Conservation (phyloP, 2,113 vertebrate species). For the Alouatta palliata region DNA sequence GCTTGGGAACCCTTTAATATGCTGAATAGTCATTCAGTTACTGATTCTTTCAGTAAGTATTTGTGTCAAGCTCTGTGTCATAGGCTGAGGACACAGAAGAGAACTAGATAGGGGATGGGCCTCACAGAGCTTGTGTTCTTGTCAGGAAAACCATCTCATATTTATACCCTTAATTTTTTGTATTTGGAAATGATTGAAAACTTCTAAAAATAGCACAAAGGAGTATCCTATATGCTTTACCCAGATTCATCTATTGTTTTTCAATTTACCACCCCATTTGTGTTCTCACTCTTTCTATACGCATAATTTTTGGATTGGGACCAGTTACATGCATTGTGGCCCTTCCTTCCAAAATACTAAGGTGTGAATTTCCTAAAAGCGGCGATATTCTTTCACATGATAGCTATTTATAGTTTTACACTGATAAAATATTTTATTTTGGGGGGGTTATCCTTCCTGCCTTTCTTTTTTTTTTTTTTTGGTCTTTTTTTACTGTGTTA, state of each 20-base stretch:
- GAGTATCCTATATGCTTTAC: neutral
- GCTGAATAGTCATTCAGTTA: neutral
- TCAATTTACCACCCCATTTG: neutral
- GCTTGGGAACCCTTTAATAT: neutral
- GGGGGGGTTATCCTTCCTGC: neutral
- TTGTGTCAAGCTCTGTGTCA: neutral
- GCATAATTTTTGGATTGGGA: neutral
- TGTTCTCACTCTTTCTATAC: neutral
- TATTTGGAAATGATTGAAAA: constrained; percentile 31
- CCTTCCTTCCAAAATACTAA: neutral
- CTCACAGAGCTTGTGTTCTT: neutral
- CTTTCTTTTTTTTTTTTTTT: neutral
- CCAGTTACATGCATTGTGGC: neutral
- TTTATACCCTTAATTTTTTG: neutral
- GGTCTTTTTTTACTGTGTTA: neutral
- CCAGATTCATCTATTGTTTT: neutral
- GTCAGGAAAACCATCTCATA: neutral
- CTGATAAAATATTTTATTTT: neutral
- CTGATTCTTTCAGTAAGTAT: neutral
- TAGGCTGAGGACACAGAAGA: neutral
- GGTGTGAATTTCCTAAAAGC: constrained; percentile 7
- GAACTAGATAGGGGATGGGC: neutral
- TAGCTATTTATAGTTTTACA: neutral
- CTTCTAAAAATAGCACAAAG: neutral
- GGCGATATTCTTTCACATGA: neutral